Conservation (phyloP, 2,113 vertebrate genomes). For the Bungarus multicinctus region DNA sequence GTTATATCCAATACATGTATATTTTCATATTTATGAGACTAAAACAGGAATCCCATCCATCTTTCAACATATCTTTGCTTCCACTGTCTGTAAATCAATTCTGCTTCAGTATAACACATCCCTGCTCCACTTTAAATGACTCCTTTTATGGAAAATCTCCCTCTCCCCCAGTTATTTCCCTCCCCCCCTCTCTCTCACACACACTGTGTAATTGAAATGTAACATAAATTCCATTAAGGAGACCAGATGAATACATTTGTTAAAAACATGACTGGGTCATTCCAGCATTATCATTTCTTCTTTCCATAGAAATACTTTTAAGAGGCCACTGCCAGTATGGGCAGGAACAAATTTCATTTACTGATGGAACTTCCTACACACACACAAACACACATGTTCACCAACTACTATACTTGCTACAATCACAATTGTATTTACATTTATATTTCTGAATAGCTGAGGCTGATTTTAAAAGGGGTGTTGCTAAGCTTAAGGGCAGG, state of each 20-base stretch:
- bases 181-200: no score
- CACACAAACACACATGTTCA: neutral
- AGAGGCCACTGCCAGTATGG: slow-evolving; percentile 32
- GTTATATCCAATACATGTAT: neutral
- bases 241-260: slow-evolving; percentile 48
- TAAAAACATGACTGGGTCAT: slow-evolving; percentile 24
- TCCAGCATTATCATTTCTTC: slow-evolving; percentile 44
- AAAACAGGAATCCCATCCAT: neutral
- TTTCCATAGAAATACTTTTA: slow-evolving; percentile 40
- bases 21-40: neutral
- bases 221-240: slow-evolving; percentile 53
- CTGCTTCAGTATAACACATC: neutral
- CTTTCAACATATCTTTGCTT: neutral
- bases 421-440: slow-evolving; percentile 59
- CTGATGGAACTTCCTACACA: slow-evolving; percentile 22
- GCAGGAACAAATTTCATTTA: slow-evolving; percentile 35
- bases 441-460: slow-evolving; percentile 56
- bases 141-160: neutral
- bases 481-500: slow-evolving; percentile 34
- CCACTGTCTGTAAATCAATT: neutral
- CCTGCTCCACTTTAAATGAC: neutral
- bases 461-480: slow-evolving; percentile 46
- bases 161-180: neutral
- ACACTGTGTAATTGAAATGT: slow-evolving; percentile 44
- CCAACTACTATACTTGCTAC: slow-evolving; percentile 41